Evolutionary conservation across 2,888 invertebrate genomes (phyloP).

Genomic region (Acronicta aceris): DNA sequence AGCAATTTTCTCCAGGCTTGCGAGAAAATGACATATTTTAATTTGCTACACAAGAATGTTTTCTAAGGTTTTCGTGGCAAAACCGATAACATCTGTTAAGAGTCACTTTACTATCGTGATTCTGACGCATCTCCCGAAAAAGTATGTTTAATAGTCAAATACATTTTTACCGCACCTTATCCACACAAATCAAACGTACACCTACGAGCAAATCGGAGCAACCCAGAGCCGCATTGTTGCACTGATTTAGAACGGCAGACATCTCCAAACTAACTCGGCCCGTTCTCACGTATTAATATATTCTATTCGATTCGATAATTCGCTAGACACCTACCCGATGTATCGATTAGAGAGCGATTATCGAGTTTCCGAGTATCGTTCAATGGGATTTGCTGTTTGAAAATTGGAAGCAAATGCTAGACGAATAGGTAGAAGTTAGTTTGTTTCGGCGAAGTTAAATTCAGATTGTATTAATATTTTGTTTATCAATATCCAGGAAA

Average conservation of each 20-base stretch:
- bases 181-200: conserved; percentile 68
- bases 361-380: conserved; percentile 45
- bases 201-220: conserved; percentile 83
- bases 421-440: conserved; percentile 17
- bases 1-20: too few species aligned
- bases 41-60: too few species aligned
- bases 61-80: too few species aligned
- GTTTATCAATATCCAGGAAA: conserved; percentile 1
- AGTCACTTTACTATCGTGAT: too few species aligned
- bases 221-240: conserved; percentile 81
- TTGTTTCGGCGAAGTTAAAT: conserved; percentile 11
- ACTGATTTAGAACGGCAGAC: conserved; percentile 86
- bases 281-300: conserved; percentile 88
- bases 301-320: conserved; percentile 86
- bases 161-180: conserved; percentile 43
- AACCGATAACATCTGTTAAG: too few species aligned
- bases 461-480: conserved; percentile 22
- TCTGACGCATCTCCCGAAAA: too few species aligned
- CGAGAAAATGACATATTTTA: too few species aligned
- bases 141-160: too few species aligned
- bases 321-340: conserved; percentile 75
- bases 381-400: conserved; percentile 42
- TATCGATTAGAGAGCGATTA: conserved; percentile 78
- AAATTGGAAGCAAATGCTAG: conserved; percentile 20
- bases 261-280: conserved; percentile 71